These are phyloP conservation scores for Hemiscyllium ocellatum DNA, from an alignment of 2,113 vertebrate species.

Conservation along the genomic window DNA sequence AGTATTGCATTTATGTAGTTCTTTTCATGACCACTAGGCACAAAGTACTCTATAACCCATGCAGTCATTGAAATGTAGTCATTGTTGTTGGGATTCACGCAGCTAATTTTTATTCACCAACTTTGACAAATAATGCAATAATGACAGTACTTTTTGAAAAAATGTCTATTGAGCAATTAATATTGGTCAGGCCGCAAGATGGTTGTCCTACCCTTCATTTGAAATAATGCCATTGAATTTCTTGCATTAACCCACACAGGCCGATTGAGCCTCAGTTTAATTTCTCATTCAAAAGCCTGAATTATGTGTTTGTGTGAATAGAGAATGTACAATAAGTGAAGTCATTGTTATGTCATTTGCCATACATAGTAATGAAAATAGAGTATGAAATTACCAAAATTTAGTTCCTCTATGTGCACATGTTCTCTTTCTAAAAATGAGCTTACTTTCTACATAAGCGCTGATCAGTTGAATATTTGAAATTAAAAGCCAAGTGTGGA, in stretches of 20 bases:
- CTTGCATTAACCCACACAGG: not conserved
- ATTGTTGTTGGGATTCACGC: not conserved
- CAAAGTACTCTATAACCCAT: not conserved
- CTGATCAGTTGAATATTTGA: not conserved
- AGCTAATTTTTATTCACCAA: not conserved
- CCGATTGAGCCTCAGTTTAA: not conserved
- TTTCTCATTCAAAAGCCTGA: not conserved
- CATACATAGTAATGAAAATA: not conserved
- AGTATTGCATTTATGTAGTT: not conserved
- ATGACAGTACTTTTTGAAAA: not conserved
- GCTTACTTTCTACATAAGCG: not conserved
- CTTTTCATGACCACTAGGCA: not conserved
- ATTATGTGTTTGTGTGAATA: not conserved
- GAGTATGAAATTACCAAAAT: not conserved
- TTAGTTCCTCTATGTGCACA: not conserved
- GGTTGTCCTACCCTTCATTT: not conserved
- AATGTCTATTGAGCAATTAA: not conserved
- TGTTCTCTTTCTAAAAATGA: not conserved
- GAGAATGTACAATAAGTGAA: not conserved
- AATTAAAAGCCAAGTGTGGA: not conserved
- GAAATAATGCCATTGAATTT: not conserved
- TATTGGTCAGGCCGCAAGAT: not conserved
- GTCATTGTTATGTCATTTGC: not conserved
- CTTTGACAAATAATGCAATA: not conserved
- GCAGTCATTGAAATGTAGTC: not conserved